These are phyloP conservation scores for Labrus mixtus DNA, from an alignment of 2,113 vertebrate species.

Conservation along the genomic window DNA sequence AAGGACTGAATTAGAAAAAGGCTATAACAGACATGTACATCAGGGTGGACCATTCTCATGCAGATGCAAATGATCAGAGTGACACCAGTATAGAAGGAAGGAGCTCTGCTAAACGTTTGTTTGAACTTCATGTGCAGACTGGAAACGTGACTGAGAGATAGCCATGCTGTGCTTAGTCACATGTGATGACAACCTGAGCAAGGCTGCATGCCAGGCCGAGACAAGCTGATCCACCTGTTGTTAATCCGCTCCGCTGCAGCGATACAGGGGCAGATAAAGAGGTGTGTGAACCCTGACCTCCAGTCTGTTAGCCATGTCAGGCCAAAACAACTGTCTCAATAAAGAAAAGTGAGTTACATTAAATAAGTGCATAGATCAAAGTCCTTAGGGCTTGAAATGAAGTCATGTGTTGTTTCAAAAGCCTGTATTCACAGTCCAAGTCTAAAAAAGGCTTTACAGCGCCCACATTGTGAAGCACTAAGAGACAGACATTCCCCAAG, in stretches of 20 bases:
- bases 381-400: constrained; percentile 21
- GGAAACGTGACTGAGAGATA: constrained; percentile 38
- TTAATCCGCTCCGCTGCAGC: neutral
- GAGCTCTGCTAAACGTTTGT: constrained; percentile 28
- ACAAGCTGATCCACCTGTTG: constrained; percentile 42
- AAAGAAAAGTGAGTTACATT: neutral
- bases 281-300: constrained; percentile 12
- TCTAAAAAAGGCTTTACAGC: constrained; percentile 22
- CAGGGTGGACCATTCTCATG: constrained; percentile 9
- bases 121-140: constrained; percentile 4
- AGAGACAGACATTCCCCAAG: constrained; percentile 37
- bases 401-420: constrained; percentile 1
- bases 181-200: constrained; percentile 28
- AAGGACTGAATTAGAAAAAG: constrained; percentile 42
- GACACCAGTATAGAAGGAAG: neutral
- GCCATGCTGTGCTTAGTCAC: constrained; percentile 27
- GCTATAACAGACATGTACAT: constrained; percentile 21
- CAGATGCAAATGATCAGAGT: neutral
- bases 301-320: neutral
- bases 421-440: constrained; percentile 16
- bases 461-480: neutral
- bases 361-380: neutral
- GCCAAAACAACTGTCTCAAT: neutral
- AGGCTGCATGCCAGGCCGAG: neutral
- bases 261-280: constrained; percentile 40